phyloP scores from a whole-genome alignment of 2,797 vertebrate genomes.

The Loriculus beryllinus region DNA sequence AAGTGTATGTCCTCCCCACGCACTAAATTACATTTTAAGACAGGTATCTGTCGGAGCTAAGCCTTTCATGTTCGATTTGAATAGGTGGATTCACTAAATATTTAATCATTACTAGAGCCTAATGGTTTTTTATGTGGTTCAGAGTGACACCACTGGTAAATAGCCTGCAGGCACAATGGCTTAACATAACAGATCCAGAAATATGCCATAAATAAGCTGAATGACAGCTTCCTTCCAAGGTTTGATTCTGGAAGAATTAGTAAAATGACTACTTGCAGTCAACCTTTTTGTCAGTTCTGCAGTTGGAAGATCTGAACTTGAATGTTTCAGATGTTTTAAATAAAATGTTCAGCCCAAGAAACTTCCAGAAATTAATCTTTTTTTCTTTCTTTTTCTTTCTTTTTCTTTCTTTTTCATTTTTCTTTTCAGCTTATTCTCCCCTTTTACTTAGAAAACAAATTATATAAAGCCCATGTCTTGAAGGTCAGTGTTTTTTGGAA shows the following conservation, averaged over 20 bases:
- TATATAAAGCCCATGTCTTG: neutral
- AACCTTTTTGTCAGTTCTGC: neutral
- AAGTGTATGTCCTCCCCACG: neutral
- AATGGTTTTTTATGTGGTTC: neutral
- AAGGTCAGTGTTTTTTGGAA: neutral
- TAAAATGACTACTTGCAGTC: neutral
- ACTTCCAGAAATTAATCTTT: neutral
- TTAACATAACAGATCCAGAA: neutral
- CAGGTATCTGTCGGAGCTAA: neutral
- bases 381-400: too few species aligned
- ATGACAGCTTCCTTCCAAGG: neutral
- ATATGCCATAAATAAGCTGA: neutral
- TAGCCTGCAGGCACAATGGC: neutral
- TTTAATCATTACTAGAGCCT: neutral
- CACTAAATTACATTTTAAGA: neutral
- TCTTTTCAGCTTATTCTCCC: neutral
- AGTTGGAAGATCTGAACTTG: neutral
- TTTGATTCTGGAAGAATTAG: neutral
- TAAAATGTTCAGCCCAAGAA: neutral
- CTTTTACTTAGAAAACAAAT: neutral
- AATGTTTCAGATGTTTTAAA: neutral
- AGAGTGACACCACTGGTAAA: neutral
- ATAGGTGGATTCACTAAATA: neutral
- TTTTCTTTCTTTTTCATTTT: too few species aligned
- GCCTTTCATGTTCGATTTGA: neutral